Percentiles rank a stretch among this genome's conserved stretches.
Conservation (phyloP, 1,140 invertebrate species). For the Leucophenga varia region DNA sequence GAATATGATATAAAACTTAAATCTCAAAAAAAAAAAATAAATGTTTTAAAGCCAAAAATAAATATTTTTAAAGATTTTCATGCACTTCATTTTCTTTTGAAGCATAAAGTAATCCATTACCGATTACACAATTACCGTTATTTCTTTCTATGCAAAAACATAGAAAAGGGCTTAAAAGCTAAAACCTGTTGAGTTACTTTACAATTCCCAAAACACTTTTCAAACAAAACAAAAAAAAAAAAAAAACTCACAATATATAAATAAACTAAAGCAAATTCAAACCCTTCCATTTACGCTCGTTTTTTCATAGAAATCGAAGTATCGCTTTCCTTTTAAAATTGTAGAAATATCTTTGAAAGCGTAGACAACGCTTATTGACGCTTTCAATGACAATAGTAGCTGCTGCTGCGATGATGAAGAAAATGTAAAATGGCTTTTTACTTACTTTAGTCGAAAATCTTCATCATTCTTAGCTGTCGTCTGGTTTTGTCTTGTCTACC, state of each 20-base stretch:
- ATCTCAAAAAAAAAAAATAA: too few species aligned
- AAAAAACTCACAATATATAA: too few species aligned
- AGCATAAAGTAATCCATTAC: slow-evolving; percentile 51
- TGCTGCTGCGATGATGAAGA: slow-evolving; percentile 9
- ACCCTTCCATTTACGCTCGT: too few species aligned
- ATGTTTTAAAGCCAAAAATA: too few species aligned
- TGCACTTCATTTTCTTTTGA: too few species aligned
- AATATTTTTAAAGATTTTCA: too few species aligned
- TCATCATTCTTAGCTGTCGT: slow-evolving; percentile 17
- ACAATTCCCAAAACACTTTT: slow-evolving; percentile 55
- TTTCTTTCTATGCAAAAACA: background rate
- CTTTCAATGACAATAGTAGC: slow-evolving; percentile 46
- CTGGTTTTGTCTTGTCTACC: slow-evolving; percentile 18
- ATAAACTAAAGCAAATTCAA: too few species aligned
- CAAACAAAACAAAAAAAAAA: slow-evolving; percentile 44
- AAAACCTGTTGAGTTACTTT: slow-evolving; percentile 56
- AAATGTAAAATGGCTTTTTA: slow-evolving; percentile 30
- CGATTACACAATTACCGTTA: slow-evolving; percentile 23
- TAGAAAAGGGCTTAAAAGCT: slow-evolving; percentile 49
- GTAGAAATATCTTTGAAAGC: background rate
- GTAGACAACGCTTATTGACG: slow-evolving; percentile 47
- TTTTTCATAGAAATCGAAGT: too few species aligned
- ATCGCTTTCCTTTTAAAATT: too few species aligned
- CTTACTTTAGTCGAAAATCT: too few species aligned
- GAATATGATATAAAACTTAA: too few species aligned